Percentiles rank a stretch among this genome's conserved stretches.
Evolutionary conservation across 2,888 invertebrate genomes (phyloP).

Genomic region (Melanophora roralis): DNA sequence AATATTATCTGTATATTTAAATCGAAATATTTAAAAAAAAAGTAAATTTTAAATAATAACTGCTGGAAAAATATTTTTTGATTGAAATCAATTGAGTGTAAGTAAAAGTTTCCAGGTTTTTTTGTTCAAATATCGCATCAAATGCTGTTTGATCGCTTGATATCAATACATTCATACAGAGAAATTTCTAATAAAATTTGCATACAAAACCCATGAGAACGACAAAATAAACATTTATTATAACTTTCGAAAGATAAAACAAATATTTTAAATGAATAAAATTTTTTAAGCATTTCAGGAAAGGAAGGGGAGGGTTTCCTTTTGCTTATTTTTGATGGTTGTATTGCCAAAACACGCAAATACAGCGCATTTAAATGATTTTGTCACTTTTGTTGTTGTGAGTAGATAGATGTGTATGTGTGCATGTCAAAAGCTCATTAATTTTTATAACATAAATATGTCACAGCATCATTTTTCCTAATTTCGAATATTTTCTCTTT

Average conservation of each 20-base stretch:
- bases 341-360: slow-evolving; percentile 3
- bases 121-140: slow-evolving; percentile 8
- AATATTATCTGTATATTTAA: too few relatives aligned
- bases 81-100: slow-evolving; percentile 47
- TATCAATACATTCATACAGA: background rate
- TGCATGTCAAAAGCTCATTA: slow-evolving; percentile 55
- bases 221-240: slow-evolving; percentile 43
- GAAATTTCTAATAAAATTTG: slow-evolving; percentile 30
- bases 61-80: background rate
- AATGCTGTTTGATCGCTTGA: too few relatives aligned
- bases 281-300: background rate
- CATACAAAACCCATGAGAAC: slow-evolving; percentile 34
- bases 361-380: slow-evolving; percentile 16
- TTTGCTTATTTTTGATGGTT: background rate
- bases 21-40: too few relatives aligned
- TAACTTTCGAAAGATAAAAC: slow-evolving; percentile 16
- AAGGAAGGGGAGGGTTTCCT: slow-evolving; percentile 23
- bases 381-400: slow-evolving; percentile 19
- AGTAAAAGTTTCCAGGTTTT: background rate
- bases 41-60: too few relatives aligned
- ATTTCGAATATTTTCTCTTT: background rate
- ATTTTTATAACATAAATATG: slow-evolving; percentile 61
- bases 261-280: background rate
- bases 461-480: slow-evolving; percentile 59
- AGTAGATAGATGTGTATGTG: too few relatives aligned